These are phyloP conservation scores for Chaetoderma sp. DNA, from an alignment of 2,888 invertebrate species.

Conservation along the genomic window DNA sequence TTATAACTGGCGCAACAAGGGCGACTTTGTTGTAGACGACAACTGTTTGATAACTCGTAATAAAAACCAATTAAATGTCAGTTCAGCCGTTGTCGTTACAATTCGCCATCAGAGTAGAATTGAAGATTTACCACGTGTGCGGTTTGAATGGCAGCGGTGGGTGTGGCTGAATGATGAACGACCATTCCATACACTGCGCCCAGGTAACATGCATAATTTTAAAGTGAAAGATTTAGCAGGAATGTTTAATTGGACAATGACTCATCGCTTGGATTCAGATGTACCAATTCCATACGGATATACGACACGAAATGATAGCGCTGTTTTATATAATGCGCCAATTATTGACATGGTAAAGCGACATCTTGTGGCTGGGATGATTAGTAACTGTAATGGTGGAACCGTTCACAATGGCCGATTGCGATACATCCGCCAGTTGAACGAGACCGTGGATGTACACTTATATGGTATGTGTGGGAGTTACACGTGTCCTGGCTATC, in stretches of 20 bases:
- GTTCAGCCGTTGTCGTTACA: neutral
- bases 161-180: constrained; percentile 2
- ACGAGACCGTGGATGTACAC: neutral
- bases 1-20: no score
- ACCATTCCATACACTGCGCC: constrained; percentile 3
- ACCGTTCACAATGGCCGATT: constrained; percentile 2
- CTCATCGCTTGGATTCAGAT: neutral
- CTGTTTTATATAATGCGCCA: no score
- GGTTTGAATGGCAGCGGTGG: constrained; percentile 1
- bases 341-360: no score
- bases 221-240: neutral
- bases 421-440: neutral
- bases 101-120: neutral
- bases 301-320: no score
- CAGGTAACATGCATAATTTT: neutral
- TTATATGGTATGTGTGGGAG: constrained; percentile 1
- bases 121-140: neutral
- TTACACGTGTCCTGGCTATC: neutral
- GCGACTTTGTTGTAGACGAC: no score
- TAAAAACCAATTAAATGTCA: neutral
- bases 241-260: constrained; percentile 6
- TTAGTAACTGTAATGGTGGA: neutral
- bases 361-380: neutral
- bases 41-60: no score
- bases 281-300: neutral